Percentiles rank a stretch among this genome's conserved stretches.
phyloP scores from a whole-genome alignment of 92 coral and sea anemone species.

The Scolanthus callimorphus region DNA sequence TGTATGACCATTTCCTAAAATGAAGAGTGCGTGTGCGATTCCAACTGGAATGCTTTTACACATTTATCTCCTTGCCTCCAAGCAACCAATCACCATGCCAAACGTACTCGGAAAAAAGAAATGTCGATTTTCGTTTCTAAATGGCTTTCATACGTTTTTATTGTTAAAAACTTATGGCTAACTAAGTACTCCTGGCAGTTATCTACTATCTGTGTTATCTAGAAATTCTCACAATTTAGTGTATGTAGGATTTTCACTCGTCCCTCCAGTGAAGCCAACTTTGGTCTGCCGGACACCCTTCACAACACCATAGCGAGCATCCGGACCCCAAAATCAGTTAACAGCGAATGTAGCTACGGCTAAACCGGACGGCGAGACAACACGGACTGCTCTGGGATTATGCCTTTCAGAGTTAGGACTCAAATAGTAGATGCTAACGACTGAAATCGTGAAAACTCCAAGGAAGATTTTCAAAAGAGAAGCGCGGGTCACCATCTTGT shows the following conservation, averaged over 20 bases:
- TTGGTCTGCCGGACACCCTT: constrained; percentile 52
- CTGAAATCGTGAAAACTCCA: background rate
- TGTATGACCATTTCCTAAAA: too few species aligned
- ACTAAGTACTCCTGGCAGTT: too few species aligned
- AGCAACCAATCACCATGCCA: too few species aligned
- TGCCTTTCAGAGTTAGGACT: background rate
- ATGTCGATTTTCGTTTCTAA: too few species aligned
- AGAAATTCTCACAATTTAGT: background rate
- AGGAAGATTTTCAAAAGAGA: background rate
- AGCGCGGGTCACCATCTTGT: background rate
- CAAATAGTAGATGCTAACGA: background rate
- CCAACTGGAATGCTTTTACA: too few species aligned
- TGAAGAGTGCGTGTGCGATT: too few species aligned
- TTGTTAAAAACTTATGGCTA: too few species aligned
- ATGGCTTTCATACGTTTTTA: too few species aligned
- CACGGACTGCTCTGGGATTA: background rate
- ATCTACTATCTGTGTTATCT: too few species aligned
- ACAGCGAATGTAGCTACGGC: constrained; percentile 67
- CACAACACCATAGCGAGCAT: constrained; percentile 60
- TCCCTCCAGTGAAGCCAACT: constrained; percentile 77
- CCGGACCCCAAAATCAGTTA: constrained; percentile 82
- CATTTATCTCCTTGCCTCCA: too few species aligned
- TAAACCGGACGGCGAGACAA: constrained; percentile 5
- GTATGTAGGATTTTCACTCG: constrained; percentile 10
- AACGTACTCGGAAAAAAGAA: too few species aligned